Base-by-base conservation (phyloP, 2,888 invertebrate species). In the Drosophila dives region DNA sequence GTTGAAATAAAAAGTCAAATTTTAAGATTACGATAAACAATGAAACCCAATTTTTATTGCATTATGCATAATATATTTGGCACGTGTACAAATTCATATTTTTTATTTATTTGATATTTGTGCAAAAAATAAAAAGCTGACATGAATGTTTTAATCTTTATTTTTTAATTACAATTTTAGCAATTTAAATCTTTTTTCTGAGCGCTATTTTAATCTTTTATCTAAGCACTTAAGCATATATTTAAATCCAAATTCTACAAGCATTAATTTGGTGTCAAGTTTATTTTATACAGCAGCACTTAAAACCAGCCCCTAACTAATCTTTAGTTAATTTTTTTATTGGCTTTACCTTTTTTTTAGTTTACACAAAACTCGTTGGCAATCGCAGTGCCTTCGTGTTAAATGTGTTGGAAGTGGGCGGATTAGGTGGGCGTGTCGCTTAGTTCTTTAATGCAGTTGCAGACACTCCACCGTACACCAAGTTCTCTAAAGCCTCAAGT, bases 361-460 rank as follows among this genome's bases (percentile, higher is more conserved):
- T 49, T 38, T 40, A 29, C n/a, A 53, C 32, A 58, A 60, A 75
- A 72, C 75, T 66, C 26, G 78, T 58, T 63, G 62, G 59, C 64
- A 62, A 65, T 71, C 56, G 34, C 48, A 61, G 63, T 69, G 70
- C 10, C 45, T 58, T 29, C 26, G 20, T 33, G 12, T 38, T 36
- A 63, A 66, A 79, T 59, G 26, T 55, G 34, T 50, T 55, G n/a
- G 34, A 59, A 34, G 80, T 69, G 42, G 82, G 83, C 80, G 82
- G 34, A 26, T 70, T 29, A 10, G 5, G 36, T 68, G 65, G 83
- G 83, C 83, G 77, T 80, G 75, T 48, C 50, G 85, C 75, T 80
- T 74, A 72, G 89, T 80, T 83, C 74, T 89, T 64, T 62, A 53
- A 66, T 72, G 60, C 70, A 69, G 51, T 59, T 58, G 64, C 70